phyloP scores from a whole-genome alignment of 1,140 invertebrate species.

The Drosophila ohnishii region DNA sequence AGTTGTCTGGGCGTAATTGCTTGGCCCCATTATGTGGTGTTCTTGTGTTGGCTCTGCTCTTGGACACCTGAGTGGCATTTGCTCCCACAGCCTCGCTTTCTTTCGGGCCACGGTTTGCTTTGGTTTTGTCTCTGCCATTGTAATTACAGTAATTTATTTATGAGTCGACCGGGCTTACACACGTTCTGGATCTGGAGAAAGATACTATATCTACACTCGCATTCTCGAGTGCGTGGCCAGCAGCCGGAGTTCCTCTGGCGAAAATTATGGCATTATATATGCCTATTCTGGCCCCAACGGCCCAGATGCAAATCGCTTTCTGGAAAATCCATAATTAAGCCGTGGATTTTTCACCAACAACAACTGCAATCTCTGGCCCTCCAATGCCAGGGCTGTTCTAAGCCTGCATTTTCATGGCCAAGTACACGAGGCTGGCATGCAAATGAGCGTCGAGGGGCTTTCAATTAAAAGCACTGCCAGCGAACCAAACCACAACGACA shows the following conservation, averaged over 20 bases:
- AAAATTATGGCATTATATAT: slow-evolving; percentile 48
- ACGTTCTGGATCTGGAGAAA: slow-evolving; percentile 52
- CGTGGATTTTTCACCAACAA: slow-evolving; percentile 24
- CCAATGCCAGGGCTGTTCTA: slow-evolving; percentile 29
- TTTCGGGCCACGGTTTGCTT: slow-evolving; percentile 29
- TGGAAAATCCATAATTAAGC: slow-evolving; percentile 52
- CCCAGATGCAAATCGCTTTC: slow-evolving; percentile 34
- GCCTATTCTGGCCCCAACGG: slow-evolving; percentile 25
- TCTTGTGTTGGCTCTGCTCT: slow-evolving; percentile 42
- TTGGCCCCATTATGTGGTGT: slow-evolving; percentile 65
- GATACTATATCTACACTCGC: slow-evolving; percentile 16
- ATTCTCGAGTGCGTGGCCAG: slow-evolving; percentile 39
- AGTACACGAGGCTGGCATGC: slow-evolving; percentile 53
- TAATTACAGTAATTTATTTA: slow-evolving; percentile 77
- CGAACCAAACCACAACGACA: slow-evolving; percentile 31
- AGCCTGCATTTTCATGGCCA: slow-evolving; percentile 53
- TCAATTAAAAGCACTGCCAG: slow-evolving; percentile 62
- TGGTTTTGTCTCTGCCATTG: slow-evolving; percentile 40
- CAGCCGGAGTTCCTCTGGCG: slow-evolving; percentile 26
- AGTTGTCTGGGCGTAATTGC: slow-evolving; percentile 74
- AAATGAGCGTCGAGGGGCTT: slow-evolving; percentile 56
- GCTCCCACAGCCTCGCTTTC: slow-evolving; percentile 77
- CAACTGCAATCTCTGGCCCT: slow-evolving; percentile 20
- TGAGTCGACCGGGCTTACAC: slow-evolving; percentile 46
- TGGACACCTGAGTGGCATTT: slow-evolving; percentile 66